Base-by-base conservation (phyloP, 2,888 invertebrate genomes). In the Alentia gelatinosa region DNA sequence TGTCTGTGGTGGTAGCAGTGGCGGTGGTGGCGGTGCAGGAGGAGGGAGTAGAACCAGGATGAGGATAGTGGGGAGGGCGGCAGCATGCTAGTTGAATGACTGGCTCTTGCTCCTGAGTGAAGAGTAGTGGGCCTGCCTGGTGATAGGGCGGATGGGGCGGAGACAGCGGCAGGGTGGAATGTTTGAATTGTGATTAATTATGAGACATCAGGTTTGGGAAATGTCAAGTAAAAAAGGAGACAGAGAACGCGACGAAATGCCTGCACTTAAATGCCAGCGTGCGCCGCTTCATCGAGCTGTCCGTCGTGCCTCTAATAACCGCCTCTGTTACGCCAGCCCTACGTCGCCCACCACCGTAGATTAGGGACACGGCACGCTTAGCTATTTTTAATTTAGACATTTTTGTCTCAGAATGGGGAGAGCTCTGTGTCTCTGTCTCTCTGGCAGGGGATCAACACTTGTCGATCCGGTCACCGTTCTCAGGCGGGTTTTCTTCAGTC, bases 201-300 rank as follows among this genome's bases (percentile, higher is more conserved):
- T 86, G 86, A 86, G 86, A 50, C 86, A 86, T 86, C 47, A 86
- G 86, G 86, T 86, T 47, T 86, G 86, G 86, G 47, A 86, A 86
- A 86, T 86, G 86, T 86, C 86, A 86, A 33, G 86, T 86, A 47
- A 86, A 86, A 83, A 86, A 42, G 35, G 42, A 23, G 15, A n/a
- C 47, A 47, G 47, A 86, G 39, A 86, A 42, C 19, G 42, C 12
- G 15, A n/a, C 47, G 50, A 50, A 42, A 86, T 86, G 86, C 50
- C 86, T 47, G 86, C 19, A 33, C 86, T 42, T 42, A 86, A 86
- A 86, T 86, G 86, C 86, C 86, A 86, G 47, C 42, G 33, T 26
- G 15, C 86, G 42, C 26, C 86, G 42, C 47, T 47, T 42, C 50
- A 86, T 86, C 83, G 42, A 26, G 50, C 42, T 9, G 26, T 30